Conservation (phyloP, 2,113 vertebrate species). For the Rhynchomys soricoides region DNA sequence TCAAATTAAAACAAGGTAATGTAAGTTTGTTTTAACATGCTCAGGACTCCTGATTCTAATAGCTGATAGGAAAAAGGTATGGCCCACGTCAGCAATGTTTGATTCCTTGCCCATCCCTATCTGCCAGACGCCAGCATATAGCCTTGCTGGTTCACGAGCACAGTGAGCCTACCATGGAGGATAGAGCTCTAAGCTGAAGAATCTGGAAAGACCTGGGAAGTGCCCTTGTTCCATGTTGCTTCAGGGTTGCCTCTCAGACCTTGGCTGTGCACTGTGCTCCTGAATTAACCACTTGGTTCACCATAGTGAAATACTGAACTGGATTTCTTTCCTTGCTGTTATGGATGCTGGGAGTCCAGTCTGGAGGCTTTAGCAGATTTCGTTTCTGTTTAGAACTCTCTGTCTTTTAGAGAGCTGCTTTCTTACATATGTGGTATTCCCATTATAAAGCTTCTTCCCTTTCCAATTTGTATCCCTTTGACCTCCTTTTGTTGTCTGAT, state of each 20-base stretch:
- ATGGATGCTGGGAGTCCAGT: background rate
- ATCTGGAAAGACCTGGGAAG: background rate
- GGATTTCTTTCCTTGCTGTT: background rate
- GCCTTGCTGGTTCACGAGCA: background rate
- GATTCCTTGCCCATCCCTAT: background rate
- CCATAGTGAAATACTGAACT: background rate
- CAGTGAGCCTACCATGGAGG: background rate
- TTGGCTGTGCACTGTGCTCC: background rate
- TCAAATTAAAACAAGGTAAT: background rate
- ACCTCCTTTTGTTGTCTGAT: too few species aligned
- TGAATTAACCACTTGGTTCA: background rate
- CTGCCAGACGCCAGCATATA: background rate
- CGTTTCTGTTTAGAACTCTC: background rate
- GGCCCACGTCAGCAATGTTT: background rate
- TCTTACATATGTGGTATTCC: background rate
- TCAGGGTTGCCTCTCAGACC: background rate
- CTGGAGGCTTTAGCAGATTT: background rate
- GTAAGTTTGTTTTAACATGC: background rate
- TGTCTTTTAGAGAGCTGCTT: background rate
- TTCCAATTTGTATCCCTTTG: too few species aligned
- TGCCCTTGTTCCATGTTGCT: background rate
- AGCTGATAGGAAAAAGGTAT: background rate
- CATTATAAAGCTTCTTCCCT: background rate
- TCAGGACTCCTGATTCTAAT: background rate
- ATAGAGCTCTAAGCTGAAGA: too few species aligned